Evolutionary conservation across 2,113 vertebrate genomes (phyloP).

Genomic region (Hypomesus transpacificus): DNA sequence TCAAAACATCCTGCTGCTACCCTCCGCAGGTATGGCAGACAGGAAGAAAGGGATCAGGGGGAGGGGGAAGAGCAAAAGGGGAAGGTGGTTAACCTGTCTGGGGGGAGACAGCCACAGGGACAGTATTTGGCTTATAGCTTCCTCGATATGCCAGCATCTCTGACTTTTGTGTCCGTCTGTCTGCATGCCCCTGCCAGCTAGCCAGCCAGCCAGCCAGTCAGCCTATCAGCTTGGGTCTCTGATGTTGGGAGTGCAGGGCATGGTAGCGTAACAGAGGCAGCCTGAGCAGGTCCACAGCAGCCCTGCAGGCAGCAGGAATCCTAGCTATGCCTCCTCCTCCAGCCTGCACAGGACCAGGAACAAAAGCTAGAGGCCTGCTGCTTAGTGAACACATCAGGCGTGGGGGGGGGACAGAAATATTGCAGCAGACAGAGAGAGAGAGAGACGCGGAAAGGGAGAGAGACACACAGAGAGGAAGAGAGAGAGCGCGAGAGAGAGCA

Average conservation of each 20-base stretch:
- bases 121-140: neutral
- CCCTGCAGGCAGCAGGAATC: constrained; percentile 53
- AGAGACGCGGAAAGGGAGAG: neutral
- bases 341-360: constrained; percentile 32
- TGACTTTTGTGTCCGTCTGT: constrained; percentile 6
- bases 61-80: neutral
- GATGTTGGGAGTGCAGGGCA: no score
- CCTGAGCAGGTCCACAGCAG: constrained; percentile 27
- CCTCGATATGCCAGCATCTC: neutral
- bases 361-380: constrained; percentile 41
- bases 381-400: constrained; percentile 41
- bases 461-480: neutral
- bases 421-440: neutral
- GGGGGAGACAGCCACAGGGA: neutral
- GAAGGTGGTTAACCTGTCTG: no score
- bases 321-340: constrained; percentile 45
- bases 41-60: neutral
- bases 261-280: neutral
- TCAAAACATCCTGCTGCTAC: neutral
- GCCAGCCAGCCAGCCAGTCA: no score
- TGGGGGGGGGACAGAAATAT: neutral
- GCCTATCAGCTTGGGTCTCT: no score
- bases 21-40: neutral
- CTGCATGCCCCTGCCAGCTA: neutral
- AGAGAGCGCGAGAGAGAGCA: neutral